These are phyloP conservation scores for Heteromormyrus szaboi DNA, from an alignment of 2,797 vertebrate species.

Conservation along the genomic window DNA sequence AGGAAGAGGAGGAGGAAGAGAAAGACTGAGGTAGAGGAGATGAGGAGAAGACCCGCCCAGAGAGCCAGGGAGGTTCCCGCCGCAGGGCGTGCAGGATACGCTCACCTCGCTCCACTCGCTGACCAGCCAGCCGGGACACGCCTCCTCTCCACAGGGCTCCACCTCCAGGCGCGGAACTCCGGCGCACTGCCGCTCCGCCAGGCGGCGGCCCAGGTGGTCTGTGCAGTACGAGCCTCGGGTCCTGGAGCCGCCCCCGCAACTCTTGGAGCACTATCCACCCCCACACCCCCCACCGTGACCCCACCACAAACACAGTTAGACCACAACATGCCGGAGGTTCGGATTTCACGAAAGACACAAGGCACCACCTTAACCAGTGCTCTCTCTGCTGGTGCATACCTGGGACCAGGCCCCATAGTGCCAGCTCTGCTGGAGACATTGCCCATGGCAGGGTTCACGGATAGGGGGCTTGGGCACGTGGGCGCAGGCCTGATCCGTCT, in stretches of 20 bases:
- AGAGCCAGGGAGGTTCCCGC: neutral
- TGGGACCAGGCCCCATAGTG: conserved; percentile 90
- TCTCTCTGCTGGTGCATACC: conserved; percentile 56
- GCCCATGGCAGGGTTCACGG: conserved; percentile 80
- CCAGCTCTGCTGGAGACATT: conserved; percentile 82
- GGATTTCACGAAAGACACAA: neutral
- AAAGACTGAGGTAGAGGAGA: neutral
- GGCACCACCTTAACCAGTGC: neutral
- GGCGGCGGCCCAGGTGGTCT: conserved; percentile 75
- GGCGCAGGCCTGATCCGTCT: conserved; percentile 67
- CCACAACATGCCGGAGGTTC: neutral
- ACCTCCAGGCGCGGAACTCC: conserved; percentile 60
- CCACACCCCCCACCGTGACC: neutral
- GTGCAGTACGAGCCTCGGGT: conserved; percentile 82
- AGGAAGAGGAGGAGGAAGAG: neutral
- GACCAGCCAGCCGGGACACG: conserved; percentile 78
- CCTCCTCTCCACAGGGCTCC: conserved; percentile 74
- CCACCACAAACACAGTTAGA: neutral
- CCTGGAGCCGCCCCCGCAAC: conserved; percentile 74
- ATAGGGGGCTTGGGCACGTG: conserved; percentile 72
- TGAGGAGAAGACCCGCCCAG: neutral
- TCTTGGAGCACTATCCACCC: conserved; percentile 77
- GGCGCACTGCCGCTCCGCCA: conserved; percentile 76
- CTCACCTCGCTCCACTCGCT: conserved; percentile 92
- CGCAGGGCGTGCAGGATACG: neutral